Percentiles rank a stretch among this genome's conserved stretches.
phyloP scores from a whole-genome alignment of 2,797 vertebrate genomes.

The Anisognathus igniventris region DNA sequence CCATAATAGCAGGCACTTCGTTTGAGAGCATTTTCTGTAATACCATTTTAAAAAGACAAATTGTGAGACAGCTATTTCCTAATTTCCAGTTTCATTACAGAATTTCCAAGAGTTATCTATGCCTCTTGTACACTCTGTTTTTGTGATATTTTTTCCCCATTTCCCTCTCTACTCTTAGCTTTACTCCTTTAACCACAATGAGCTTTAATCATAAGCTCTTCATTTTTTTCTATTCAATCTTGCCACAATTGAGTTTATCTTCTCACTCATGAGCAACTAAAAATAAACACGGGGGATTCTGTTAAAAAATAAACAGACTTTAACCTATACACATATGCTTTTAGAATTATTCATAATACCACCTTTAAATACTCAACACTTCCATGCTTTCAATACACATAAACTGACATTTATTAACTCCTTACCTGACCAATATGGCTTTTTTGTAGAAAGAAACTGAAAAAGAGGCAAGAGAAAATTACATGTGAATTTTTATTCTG shows the following conservation, averaged over 20 bases:
- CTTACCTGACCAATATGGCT: conserved; percentile 91
- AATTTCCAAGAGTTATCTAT: not conserved
- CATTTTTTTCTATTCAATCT: not conserved
- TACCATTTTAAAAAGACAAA: not conserved
- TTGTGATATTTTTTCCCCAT: not conserved
- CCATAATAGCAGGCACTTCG: not conserved
- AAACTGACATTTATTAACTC: not conserved
- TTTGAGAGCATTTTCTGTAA: not conserved
- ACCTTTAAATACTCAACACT: not conserved
- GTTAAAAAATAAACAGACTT: not conserved
- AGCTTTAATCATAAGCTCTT: not conserved
- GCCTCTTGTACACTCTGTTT: not conserved
- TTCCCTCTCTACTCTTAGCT: not conserved
- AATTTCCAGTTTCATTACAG: not conserved
- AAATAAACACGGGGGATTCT: not conserved
- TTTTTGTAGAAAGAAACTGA: conserved; percentile 91
- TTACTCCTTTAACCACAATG: not conserved
- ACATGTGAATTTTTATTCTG: not conserved
- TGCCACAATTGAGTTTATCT: not conserved
- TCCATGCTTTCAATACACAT: not conserved
- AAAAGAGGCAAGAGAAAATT: conserved; percentile 31
- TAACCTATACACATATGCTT: not conserved
- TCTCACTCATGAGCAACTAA: not conserved
- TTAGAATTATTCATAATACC: not conserved
- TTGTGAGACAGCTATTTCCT: not conserved